Evolutionary conservation across 2,113 vertebrate genomes (phyloP).

Genomic region (Catharus fuscescens): DNA sequence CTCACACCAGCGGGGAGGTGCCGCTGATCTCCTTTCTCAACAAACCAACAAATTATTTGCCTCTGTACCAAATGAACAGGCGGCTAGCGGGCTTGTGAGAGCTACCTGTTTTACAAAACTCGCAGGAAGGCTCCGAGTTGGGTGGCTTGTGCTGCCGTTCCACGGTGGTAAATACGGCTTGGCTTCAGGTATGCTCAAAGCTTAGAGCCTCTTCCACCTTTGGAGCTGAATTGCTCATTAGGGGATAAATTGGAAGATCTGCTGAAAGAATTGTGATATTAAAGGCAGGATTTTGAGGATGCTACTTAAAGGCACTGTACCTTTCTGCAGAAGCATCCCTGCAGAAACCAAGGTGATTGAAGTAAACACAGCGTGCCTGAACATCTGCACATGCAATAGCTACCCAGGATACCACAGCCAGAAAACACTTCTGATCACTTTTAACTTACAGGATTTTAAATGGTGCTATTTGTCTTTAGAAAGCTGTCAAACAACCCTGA

Average conservation of each 20-base stretch:
- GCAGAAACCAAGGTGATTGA: background rate
- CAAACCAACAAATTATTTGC: background rate
- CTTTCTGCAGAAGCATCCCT: background rate
- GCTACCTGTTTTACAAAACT: background rate
- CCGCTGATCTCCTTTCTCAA: background rate
- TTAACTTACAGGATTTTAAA: background rate
- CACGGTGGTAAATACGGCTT: background rate
- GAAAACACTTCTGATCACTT: background rate
- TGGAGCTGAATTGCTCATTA: background rate
- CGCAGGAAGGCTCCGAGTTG: background rate
- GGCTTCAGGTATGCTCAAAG: background rate
- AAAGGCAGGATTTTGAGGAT: background rate
- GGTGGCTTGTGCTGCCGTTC: background rate
- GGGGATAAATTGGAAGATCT: background rate
- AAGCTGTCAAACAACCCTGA: slow-evolving; percentile 7
- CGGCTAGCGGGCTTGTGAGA: background rate
- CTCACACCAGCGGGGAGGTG: background rate
- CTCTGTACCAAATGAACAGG: background rate
- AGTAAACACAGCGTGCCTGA: background rate
- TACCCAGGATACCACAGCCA: background rate
- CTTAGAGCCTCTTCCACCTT: background rate
- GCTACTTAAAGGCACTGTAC: background rate
- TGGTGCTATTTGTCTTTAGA: slow-evolving; percentile 19
- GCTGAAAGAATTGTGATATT: background rate
- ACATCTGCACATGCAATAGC: background rate